Percentiles rank a stretch among this genome's conserved stretches.
Evolutionary conservation across 2,113 vertebrate species (phyloP).

Genomic region (Argyrosomus japonicus): DNA sequence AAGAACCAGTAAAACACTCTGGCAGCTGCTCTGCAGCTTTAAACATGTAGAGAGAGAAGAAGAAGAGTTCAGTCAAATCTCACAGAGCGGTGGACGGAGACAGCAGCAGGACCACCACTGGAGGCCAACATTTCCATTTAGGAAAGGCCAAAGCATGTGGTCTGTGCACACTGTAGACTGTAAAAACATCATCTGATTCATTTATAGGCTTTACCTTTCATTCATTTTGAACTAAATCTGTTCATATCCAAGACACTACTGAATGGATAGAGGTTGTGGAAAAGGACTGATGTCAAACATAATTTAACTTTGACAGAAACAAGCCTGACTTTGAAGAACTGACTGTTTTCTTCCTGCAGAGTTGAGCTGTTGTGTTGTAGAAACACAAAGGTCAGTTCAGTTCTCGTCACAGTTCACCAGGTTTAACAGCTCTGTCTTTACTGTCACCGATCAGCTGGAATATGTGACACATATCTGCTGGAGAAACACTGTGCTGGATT

Average conservation of each 20-base stretch:
- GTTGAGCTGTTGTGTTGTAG: background rate
- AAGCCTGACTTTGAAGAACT: background rate
- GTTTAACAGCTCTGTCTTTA: slow-evolving; percentile 28
- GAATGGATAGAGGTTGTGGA: background rate
- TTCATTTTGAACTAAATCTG: background rate
- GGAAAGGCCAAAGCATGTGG: background rate
- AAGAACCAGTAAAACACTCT: background rate
- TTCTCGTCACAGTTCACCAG: slow-evolving; percentile 32
- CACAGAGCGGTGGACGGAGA: background rate
- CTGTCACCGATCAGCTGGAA: slow-evolving; percentile 18
- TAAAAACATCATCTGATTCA: background rate
- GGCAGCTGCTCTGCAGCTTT: background rate
- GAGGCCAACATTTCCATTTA: background rate
- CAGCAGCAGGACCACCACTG: no score
- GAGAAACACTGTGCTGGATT: slow-evolving; percentile 14
- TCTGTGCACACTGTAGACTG: background rate
- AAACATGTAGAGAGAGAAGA: background rate
- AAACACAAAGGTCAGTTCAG: background rate
- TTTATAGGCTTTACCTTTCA: background rate
- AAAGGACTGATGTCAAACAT: background rate
- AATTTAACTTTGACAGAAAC: background rate
- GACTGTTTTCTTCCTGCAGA: background rate
- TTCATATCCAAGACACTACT: background rate
- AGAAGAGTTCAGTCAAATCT: background rate
- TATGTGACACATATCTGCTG: slow-evolving; percentile 14